These are phyloP conservation scores for Mustela nigripes DNA, from an alignment of 2,113 vertebrate genomes.

Conservation along the genomic window DNA sequence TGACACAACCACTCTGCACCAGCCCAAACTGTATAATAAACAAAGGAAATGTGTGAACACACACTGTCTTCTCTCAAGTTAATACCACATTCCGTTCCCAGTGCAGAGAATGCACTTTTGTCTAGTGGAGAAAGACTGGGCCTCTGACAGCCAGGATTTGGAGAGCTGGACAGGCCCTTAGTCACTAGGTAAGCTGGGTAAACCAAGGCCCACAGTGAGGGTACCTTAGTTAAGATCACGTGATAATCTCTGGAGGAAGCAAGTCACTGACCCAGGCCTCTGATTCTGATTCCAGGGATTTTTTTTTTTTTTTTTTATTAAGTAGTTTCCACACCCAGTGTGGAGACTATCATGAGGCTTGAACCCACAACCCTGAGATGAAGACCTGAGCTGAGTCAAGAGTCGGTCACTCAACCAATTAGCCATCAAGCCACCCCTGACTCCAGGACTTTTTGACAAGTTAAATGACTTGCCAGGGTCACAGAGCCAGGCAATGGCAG, in stretches of 20 bases:
- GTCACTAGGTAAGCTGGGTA: not conserved
- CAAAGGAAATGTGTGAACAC: not conserved
- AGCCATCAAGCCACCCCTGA: not conserved
- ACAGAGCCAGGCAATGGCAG: not conserved
- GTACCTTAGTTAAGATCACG: not conserved
- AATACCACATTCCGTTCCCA: not conserved
- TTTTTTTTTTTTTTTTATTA: not conserved
- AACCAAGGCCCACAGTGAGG: not conserved
- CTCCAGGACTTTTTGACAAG: not conserved
- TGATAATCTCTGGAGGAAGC: not conserved
- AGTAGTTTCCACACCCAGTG: not conserved
- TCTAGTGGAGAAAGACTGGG: not conserved
- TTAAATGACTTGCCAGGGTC: not conserved
- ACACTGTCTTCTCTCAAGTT: conserved; percentile 55
- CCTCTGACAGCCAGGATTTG: not conserved
- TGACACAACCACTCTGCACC: not conserved
- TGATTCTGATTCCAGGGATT: not conserved
- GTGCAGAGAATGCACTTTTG: not conserved
- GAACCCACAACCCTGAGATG: not conserved
- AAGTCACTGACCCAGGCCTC: not conserved
- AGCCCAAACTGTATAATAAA: conserved; percentile 57
- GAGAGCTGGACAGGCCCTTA: not conserved
- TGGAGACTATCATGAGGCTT: not conserved
- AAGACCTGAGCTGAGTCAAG: not conserved
- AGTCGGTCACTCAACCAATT: rapidly evolving